Evolutionary conservation across 2,113 vertebrate genomes (phyloP), one percentile per base, ranked within the genome.

Genomic region (Tamias sibiricus): DNA sequence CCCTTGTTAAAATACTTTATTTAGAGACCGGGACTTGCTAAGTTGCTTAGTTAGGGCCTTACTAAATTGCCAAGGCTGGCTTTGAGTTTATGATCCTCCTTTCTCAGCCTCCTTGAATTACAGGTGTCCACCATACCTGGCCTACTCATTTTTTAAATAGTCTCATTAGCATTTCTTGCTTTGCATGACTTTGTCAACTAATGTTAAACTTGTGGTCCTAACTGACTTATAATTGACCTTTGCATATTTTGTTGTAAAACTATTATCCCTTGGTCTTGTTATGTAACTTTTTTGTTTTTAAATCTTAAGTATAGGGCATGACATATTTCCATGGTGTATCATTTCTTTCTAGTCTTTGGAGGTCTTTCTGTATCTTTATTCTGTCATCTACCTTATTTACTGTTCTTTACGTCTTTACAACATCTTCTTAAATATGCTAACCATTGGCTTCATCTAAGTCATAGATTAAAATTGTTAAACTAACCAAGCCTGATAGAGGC

Each of bases 171-270:
- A 42, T 26, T 30, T 54, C 69, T 91, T 81, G 19, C 66, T 62
- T 3, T 52, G 44, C 3, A 5, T 93, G 77, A 47, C 24, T 62
- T 68, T 37, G 20, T 37, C 66, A 42, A 24, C 30, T 90, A 87
- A 44, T 2, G 35, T 82, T 94, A 92, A 68, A 71, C 22, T 81
- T 87, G 30, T 91, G 69, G 9, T 87, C 52, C 87, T 74, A 82
- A 86, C 57, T 79, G 80, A 69, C 76, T 90, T 94, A 47, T 79
- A n/a, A 47, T 77, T 81, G 82, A 93, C 47, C 68, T 81, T 81
- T 62, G 52, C 26, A 12, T n/a, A 28, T 77, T 5, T 44, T 79
- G 64, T 80, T 79, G 10, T 92, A 54, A 94, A 92, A 30, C 26
- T 7, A 5, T 49, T 82, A 87, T 79, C 40, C 35, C n/a, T 94